These are phyloP conservation scores for Heliornis fulica DNA, from an alignment of 2,113 vertebrate species.

Conservation along the genomic window DNA sequence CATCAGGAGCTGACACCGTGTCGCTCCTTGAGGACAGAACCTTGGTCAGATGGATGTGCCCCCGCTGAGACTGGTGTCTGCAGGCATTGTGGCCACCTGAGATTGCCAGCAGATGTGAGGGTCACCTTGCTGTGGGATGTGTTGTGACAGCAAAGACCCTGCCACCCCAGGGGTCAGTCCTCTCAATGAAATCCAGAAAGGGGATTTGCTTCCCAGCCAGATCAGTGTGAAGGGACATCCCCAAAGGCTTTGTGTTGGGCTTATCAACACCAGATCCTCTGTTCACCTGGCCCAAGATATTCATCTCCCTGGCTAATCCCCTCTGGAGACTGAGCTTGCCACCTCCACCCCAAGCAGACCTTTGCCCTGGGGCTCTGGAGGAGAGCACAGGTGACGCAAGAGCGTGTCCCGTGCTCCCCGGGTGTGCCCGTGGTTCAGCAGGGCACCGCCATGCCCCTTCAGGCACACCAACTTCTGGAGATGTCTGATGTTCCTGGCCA, in stretches of 20 bases:
- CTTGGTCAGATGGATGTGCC: accelerated
- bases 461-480: accelerated
- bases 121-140: neutral
- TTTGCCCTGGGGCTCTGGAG: slow-evolving; percentile 6
- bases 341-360: neutral
- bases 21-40: neutral
- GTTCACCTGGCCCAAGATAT: neutral
- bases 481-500: no score
- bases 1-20: neutral
- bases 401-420: neutral
- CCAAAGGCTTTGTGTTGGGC: neutral
- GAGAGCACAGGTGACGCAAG: neutral
- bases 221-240: neutral
- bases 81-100: neutral
- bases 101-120: neutral
- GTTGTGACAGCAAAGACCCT: neutral
- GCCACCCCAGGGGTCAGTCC: accelerated
- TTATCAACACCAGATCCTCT: neutral
- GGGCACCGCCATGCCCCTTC: neutral
- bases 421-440: neutral
- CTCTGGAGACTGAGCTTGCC: neutral
- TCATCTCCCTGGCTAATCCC: neutral
- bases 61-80: neutral
- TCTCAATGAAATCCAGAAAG: no score
- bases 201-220: neutral